phyloP scores from a whole-genome alignment of 1,140 invertebrate genomes.

The Drosophila lini region DNA sequence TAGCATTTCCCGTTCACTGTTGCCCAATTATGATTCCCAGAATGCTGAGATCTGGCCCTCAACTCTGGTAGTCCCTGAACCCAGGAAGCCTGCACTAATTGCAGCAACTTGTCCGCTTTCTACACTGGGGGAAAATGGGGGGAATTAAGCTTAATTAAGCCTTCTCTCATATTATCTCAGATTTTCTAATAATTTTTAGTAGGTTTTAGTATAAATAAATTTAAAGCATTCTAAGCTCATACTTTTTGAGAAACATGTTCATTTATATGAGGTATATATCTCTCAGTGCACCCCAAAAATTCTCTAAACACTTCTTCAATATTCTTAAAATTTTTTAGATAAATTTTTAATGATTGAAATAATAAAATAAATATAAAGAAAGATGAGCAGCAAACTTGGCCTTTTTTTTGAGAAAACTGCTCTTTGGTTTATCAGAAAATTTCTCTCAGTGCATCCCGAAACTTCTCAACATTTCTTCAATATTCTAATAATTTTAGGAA shows the following conservation, averaged over 20 bases:
- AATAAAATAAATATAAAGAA: background rate
- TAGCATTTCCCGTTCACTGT: slow-evolving; percentile 6
- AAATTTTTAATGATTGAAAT: background rate
- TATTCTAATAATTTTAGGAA: background rate
- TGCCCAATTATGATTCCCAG: slow-evolving; percentile 19
- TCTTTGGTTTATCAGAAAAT: too few relatives aligned
- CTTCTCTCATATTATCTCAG: background rate
- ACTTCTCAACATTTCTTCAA: background rate
- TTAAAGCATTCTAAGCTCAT: too few relatives aligned
- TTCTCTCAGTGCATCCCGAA: too few relatives aligned
- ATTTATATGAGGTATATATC: too few relatives aligned
- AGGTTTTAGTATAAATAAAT: background rate
- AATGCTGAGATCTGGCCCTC: slow-evolving; percentile 1
- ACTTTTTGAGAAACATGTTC: too few relatives aligned
- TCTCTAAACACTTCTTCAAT: too few relatives aligned
- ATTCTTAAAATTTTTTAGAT: background rate
- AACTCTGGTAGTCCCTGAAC: slow-evolving; percentile 7
- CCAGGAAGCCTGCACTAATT: slow-evolving; percentile 1
- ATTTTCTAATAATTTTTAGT: background rate
- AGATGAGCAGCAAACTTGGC: too few relatives aligned
- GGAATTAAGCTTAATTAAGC: too few relatives aligned
- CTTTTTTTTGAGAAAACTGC: too few relatives aligned
- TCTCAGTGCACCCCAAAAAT: too few relatives aligned
- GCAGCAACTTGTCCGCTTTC: slow-evolving; percentile 1
- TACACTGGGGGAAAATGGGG: background rate